Conservation (phyloP, 2,113 vertebrate genomes). For the Rhinoderma darwinii region DNA sequence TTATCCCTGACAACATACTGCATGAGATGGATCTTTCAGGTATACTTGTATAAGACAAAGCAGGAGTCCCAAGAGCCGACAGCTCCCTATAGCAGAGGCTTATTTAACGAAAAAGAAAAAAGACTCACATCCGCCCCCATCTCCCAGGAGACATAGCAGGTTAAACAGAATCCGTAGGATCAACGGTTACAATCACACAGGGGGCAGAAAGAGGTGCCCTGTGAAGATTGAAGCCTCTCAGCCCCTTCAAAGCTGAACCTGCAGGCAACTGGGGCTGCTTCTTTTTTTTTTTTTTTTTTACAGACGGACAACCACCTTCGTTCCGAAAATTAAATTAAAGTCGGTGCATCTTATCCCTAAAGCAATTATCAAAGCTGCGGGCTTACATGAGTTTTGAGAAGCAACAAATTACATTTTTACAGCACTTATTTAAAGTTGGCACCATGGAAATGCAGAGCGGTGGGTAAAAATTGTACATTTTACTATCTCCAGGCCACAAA, state of each 20-base stretch:
- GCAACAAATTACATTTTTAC: slow-evolving; percentile 56
- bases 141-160: neutral
- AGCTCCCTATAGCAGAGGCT: neutral
- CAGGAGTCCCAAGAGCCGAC: neutral
- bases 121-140: neutral
- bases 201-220: neutral
- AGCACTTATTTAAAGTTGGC: slow-evolving; percentile 12
- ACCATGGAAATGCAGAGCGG: slow-evolving; percentile 8
- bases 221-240: slow-evolving; percentile 10
- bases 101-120: neutral
- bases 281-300: neutral
- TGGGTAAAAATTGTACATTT: too few relatives aligned
- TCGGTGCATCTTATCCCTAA: slow-evolving; percentile 50
- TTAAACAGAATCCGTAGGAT: slow-evolving; percentile 20
- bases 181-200: neutral
- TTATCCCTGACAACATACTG: neutral
- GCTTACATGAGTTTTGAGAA: slow-evolving; percentile 22
- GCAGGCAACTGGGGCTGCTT: slow-evolving; percentile 8
- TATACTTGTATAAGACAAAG: neutral
- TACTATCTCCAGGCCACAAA: slow-evolving; percentile 19
- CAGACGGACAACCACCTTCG: slow-evolving; percentile 32
- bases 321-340: slow-evolving; percentile 57
- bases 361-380: slow-evolving; percentile 56
- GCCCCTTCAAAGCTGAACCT: neutral
- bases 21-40: neutral